Evolutionary conservation across 2,888 invertebrate genomes (phyloP), one percentile per base, ranked within the genome.

Genomic region (Meiosimyza platycephala): DNA sequence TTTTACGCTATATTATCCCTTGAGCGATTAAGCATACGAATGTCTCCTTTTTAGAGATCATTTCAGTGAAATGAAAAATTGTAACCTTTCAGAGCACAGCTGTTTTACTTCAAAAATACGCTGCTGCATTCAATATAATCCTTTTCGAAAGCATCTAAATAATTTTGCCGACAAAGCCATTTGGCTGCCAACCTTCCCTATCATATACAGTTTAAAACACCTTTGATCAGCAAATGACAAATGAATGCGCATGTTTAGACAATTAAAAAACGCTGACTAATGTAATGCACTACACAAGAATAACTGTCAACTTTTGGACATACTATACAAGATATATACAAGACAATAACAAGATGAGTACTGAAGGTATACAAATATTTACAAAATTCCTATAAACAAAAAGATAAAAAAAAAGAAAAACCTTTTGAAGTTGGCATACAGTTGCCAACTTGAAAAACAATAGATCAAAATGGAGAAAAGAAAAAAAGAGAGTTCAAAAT

Each of bases 151-250:
- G 6, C 40, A 9, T 40, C 40, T 40, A 0, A 9, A 9, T 9
- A 40, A 40, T 40, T 40, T n/a, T 57, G 57, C 57, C 57, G 57
- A 57, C 57, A 57, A 57, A 57, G 57, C 3, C 57, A 18, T 40
- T 40, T 40, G 40, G 22, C 57, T 11, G 18, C 22, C 18, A 57
- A 16, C 18, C 57, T 28, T 18, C 22, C 57, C 40, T 40, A 40
- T 40, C 40, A 22, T 18, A 13, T 57, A 4, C 57, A 57, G 57
- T 15, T 57, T 57, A 11, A 57, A 57, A 28, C 57, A 57, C 57
- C 22, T 57, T 22, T 57, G 57, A 57, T 57, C 57, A 57, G 57
- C 28, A 57, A 57, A 57, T 57, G 57, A 57, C 57, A 57, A 57
- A 57, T 57, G 57, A 57, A 57, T 57, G 13, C 57, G 12, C 1